Evolutionary conservation across 2,797 vertebrate species (phyloP).

Genomic region (Protonibea diacanthus): DNA sequence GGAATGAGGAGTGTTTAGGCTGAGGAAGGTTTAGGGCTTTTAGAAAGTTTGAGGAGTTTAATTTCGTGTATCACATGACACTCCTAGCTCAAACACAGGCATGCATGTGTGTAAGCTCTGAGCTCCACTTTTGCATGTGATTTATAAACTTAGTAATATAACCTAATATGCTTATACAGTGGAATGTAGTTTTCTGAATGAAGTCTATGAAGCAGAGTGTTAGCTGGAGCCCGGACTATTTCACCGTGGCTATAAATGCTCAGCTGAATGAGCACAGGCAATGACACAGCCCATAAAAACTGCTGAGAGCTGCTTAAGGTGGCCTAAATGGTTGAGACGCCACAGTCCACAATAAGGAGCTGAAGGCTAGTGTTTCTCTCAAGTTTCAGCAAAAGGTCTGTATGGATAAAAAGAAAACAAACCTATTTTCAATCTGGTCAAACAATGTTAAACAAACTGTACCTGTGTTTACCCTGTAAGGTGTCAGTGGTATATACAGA

Average conservation of each 20-base stretch:
- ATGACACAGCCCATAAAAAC: constrained; percentile 64
- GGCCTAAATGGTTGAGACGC: constrained; percentile 32
- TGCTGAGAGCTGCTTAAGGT: constrained; percentile 34
- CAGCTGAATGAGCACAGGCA: constrained; percentile 45
- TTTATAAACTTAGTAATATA: constrained; percentile 49
- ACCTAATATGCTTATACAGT: constrained; percentile 45
- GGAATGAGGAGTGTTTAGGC: neutral
- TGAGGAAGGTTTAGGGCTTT: neutral
- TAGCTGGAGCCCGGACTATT: constrained; percentile 20
- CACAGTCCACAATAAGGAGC: constrained; percentile 10
- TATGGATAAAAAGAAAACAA: neutral
- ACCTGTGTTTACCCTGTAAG: no score
- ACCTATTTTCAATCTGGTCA: neutral
- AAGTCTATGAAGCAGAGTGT: constrained; percentile 30
- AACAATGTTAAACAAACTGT: neutral
- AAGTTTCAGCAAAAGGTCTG: neutral
- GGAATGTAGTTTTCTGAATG: constrained; percentile 65
- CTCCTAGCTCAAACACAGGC: neutral
- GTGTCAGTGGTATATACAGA: no score
- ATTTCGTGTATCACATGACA: neutral
- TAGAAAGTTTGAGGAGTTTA: neutral
- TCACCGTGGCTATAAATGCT: constrained; percentile 58
- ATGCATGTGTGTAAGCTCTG: neutral
- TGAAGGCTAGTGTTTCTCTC: neutral
- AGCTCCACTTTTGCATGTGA: constrained; percentile 27